Evolutionary conservation across 2,113 vertebrate species (phyloP), one percentile per base, ranked within the genome.

Genomic region (Psephotus haematonotus): DNA sequence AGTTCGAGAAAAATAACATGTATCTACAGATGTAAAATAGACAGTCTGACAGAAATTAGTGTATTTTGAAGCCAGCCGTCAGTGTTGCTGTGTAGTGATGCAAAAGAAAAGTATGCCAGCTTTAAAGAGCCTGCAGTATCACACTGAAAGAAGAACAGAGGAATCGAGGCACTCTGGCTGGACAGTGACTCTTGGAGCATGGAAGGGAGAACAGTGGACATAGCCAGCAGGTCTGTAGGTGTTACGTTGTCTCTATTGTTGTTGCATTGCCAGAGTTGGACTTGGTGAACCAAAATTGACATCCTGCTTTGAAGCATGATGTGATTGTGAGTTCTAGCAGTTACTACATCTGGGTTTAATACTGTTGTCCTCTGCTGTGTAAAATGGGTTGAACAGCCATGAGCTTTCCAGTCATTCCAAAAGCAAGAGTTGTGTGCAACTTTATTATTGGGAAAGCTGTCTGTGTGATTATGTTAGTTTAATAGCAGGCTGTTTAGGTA

Each of bases 401-500:
- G 39, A 94, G 71, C 93, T 88, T 75, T 47, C 25, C 76, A 81
- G 68, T 55, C 57, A 31, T 11, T 62, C 69, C 23, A 86, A 77
- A 67, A 55, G 75, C 60, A 53, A 82, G 72, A 47, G 63, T 18
- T 90, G 67, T 70, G 5, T 41, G 28, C 2, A 12, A 69, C 92
- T 90, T 80, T 47, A 80, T 75, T 86, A 44, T 13, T 68, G 83
- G 79, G 65, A 84, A 90, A 84, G 82, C 76, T 88, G 43, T 60
- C 92, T 88, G 33, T 55, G 68, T 84, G 94, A 94, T 87, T 85
- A 76, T 82, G 94, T 75, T 72, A 35, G 88, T 83, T 86, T 92
- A 86, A 96, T 92, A 86, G 94, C 72, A 90, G 92, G 37, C 85
- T 88, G 77, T 90, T 95, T 81, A 94, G 85, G 83, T 93, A 92